These are phyloP conservation scores for Heterohyrax brucei DNA, from an alignment of 2,797 vertebrate genomes.

Conservation along the genomic window DNA sequence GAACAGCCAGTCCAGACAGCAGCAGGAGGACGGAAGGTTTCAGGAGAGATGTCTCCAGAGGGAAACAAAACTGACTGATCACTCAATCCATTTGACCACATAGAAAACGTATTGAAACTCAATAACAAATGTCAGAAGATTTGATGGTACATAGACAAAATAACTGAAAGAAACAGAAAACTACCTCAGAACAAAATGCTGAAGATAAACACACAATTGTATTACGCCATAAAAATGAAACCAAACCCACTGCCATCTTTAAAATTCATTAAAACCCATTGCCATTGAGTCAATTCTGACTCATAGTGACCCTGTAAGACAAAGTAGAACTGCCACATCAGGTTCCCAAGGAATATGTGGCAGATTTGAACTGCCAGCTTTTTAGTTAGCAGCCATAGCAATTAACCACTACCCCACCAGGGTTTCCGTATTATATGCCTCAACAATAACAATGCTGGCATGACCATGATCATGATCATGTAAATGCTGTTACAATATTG, in stretches of 20 bases:
- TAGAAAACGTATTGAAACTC: neutral
- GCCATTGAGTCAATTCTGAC: no score
- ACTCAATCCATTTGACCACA: neutral
- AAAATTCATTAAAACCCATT: no score
- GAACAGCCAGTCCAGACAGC: neutral
- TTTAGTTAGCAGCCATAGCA: no score
- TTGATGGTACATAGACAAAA: neutral
- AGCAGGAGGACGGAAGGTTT: neutral
- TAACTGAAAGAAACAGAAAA: neutral
- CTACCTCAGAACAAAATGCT: constrained; percentile 16
- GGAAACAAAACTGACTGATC: neutral
- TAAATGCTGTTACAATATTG: neutral
- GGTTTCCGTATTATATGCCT: neutral
- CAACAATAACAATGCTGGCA: neutral
- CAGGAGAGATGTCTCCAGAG: neutral
- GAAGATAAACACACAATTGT: neutral
- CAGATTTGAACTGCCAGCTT: no score
- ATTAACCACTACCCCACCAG: no score
- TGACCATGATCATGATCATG: neutral
- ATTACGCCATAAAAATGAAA: no score
- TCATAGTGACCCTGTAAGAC: no score
- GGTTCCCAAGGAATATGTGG: no score
- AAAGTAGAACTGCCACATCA: no score
- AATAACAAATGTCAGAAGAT: neutral
- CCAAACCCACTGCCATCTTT: no score